A percentile compares a stretch with the other conserved stretches of the same genome.
These are phyloP conservation scores for Mirza zaza DNA, from an alignment of 2,113 vertebrate species.

Conservation along the genomic window DNA sequence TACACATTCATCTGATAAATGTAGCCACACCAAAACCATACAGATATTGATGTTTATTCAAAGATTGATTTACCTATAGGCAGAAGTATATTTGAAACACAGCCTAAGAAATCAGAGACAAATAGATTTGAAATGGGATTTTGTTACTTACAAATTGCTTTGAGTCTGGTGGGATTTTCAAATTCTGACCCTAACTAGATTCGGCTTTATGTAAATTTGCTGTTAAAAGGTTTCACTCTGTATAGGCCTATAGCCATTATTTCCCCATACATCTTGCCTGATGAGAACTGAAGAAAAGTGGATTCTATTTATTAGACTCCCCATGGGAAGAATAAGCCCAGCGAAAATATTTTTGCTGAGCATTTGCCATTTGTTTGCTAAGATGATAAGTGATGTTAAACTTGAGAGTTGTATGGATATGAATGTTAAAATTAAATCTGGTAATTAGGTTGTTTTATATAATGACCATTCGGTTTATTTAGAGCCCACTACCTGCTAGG, in stretches of 20 bases:
- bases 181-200: slow-evolving; percentile 54
- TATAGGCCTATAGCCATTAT: not conserved
- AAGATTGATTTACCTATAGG: slow-evolving; percentile 43
- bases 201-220: slow-evolving; percentile 55
- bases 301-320: slow-evolving; percentile 21
- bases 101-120: slow-evolving; percentile 51
- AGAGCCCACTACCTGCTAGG: not conserved
- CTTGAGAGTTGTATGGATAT: not conserved
- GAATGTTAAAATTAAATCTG: slow-evolving; percentile 44
- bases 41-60: slow-evolving; percentile 52
- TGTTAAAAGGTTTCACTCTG: slow-evolving; percentile 20
- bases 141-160: slow-evolving; percentile 62
- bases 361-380: slow-evolving; percentile 40
- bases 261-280: not conserved
- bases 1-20: slow-evolving; percentile 23
- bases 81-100: slow-evolving; percentile 58
- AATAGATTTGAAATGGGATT: slow-evolving; percentile 48
- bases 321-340: not conserved
- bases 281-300: slow-evolving; percentile 5
- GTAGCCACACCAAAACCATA: not conserved
- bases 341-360: slow-evolving; percentile 34
- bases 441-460: slow-evolving; percentile 44
- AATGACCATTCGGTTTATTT: slow-evolving; percentile 40
- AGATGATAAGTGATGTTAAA: slow-evolving; percentile 12
- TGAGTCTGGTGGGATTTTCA: slow-evolving; percentile 65